phyloP scores from a whole-genome alignment of 2,888 invertebrate species.

The Torymus aiolomorphi region DNA sequence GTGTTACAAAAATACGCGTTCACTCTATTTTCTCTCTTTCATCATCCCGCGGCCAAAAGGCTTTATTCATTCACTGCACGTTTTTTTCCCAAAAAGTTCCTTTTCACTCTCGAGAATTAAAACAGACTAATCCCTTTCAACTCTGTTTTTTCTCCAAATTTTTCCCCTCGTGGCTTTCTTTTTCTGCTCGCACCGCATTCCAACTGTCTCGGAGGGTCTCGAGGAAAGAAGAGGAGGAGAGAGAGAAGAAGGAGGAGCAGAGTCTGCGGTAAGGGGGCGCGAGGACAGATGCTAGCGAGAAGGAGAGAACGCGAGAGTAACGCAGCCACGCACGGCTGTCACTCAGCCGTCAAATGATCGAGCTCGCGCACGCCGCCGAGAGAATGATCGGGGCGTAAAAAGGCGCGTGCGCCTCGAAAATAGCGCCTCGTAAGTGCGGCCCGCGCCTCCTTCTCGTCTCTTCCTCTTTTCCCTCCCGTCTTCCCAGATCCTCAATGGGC shows the following conservation, averaged over 20 bases:
- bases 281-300: conserved; percentile 54
- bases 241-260: background rate
- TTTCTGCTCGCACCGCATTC: background rate
- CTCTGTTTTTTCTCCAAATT: conserved; percentile 29
- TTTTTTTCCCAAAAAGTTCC: conserved; percentile 1
- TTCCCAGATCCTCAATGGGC: conserved; percentile 42
- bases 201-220: conserved; percentile 14
- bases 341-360: conserved; percentile 67
- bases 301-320: conserved; percentile 24
- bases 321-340: conserved; percentile 63
- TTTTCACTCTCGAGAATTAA: conserved; percentile 6
- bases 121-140: conserved; percentile 19
- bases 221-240: conserved; percentile 1
- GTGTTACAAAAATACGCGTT: no score
- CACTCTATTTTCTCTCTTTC: no score
- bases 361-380: conserved; percentile 12
- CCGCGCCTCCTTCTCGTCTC: background rate
- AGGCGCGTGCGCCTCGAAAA: conserved; percentile 35
- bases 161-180: conserved; percentile 1
- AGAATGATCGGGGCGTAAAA: conserved; percentile 53
- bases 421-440: conserved; percentile 18
- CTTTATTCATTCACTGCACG: no score
- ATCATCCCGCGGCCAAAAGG: no score
- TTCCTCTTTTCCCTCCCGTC: background rate
- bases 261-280: conserved; percentile 4